Base-by-base conservation (phyloP, 2,888 invertebrate species). In the Trachelus troglodyta region DNA sequence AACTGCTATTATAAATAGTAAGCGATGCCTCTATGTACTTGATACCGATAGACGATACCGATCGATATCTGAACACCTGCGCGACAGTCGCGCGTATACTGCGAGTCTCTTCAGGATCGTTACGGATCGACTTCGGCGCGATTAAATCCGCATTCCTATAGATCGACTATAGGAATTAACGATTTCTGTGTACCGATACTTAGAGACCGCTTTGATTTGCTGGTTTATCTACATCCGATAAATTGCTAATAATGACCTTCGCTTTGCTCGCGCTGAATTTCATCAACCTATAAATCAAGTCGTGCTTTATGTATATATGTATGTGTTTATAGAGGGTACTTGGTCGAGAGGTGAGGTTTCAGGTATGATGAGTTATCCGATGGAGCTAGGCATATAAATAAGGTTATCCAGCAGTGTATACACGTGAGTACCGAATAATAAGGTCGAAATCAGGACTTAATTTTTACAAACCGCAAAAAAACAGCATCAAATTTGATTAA, bases 251-350 rank as follows among this genome's bases (percentile, higher is more conserved):
- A 71, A 71, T 34, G 71, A 71, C 71, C 69, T 69, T 69, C n/a
- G 12, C 74, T 69, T 31, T 74, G 74, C 77, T 77, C 80, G 79
- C 81, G 83, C 83, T 83, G 81, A 84, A 85, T 86, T 85, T 86
- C 84, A 84, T 87, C 86, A 86, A 85, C 84, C 85, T 85, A 87
- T 87, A 87, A 87, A 87, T 85, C 84, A 56, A 56, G 56, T 56
- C 56, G 23, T 56, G 23, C 56, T 23, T 15, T 23, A 23, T 23
- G 23, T 56, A 23, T 56, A 40, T 56, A 9, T 56, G 6, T 15
- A 56, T 6, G 23, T 23, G 23, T 9, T 9, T 56, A 23, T 56
- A 23, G 9, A 56, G 23, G 85, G 75, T 77, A 73, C 56, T 76
- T 77, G 80, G 77, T 79, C 77, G 76, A 73, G 76, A 78, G 73